A percentile compares a stretch with the other conserved stretches of the same genome.
These are phyloP conservation scores for Lepilemur septentrionalis DNA, from an alignment of 2,797 vertebrate genomes.

Conservation along the genomic window DNA sequence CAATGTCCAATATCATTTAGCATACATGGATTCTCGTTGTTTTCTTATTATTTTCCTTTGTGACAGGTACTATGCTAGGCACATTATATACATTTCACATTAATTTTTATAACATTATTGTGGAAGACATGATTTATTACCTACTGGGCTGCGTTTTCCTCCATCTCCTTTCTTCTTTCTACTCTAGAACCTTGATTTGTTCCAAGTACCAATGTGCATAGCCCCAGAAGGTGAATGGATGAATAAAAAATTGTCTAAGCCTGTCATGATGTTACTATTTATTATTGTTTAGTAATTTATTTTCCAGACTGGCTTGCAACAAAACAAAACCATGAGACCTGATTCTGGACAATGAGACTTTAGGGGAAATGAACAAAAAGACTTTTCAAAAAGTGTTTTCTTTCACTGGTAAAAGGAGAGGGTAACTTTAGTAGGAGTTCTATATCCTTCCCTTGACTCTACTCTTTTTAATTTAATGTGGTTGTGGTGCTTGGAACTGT, in stretches of 20 bases:
- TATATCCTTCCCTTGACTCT: not conserved
- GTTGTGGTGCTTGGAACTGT: not conserved
- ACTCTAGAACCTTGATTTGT: not conserved
- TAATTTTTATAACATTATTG: not conserved
- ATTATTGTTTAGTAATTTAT: not conserved
- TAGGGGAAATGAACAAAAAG: not conserved
- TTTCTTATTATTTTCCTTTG: not conserved
- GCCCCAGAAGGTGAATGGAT: not conserved
- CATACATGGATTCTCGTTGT: too few species aligned
- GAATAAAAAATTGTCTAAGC: not conserved
- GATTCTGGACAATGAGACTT: not conserved
- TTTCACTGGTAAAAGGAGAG: not conserved
- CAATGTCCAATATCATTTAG: not conserved
- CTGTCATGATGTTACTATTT: not conserved
- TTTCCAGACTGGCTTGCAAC: not conserved
- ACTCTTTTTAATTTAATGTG: not conserved
- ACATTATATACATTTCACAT: not conserved
- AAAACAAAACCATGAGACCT: not conserved
- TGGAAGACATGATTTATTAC: not conserved
- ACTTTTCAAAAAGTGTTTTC: not conserved
- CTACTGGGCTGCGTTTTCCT: not conserved
- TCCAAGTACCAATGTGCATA: not conserved
- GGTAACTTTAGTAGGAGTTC: not conserved
- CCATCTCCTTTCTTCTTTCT: not conserved
- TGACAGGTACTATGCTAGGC: not conserved